Conservation (phyloP, 2,888 invertebrate species). For the Allacma fusca region DNA sequence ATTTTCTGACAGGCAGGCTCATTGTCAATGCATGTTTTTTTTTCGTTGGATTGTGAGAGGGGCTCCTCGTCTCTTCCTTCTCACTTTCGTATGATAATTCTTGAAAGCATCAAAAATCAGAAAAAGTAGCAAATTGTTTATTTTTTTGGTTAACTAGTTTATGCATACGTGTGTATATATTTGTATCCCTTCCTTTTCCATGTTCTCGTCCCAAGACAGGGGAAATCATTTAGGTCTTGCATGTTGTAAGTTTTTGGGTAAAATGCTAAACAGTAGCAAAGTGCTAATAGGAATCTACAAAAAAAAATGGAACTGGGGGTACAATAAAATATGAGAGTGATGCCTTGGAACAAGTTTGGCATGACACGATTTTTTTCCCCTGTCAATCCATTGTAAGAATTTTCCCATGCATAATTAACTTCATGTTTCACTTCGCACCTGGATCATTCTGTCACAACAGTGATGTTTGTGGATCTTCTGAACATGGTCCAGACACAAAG, state of each 20-base stretch:
- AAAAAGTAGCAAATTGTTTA: slow-evolving; percentile 7
- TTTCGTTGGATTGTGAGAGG: not conserved
- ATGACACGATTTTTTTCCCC: too few species aligned
- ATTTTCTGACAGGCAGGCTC: not conserved
- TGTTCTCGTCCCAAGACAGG: too few species aligned
- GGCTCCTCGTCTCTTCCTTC: not conserved
- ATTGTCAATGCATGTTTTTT: not conserved
- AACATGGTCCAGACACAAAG: not conserved
- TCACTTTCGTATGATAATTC: not conserved
- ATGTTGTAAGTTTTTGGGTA: too few species aligned
- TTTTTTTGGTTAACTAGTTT: not conserved
- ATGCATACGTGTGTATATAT: too few species aligned
- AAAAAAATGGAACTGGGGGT: too few species aligned
- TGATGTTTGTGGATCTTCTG: not conserved
- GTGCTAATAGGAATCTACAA: too few species aligned
- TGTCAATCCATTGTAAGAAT: not conserved
- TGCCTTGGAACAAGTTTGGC: too few species aligned
- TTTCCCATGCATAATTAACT: not conserved
- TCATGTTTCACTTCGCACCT: not conserved
- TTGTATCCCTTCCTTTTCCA: not conserved
- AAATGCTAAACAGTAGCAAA: too few species aligned
- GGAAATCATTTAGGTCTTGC: too few species aligned
- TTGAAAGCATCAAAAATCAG: not conserved
- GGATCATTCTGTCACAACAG: not conserved
- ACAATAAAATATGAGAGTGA: too few species aligned